These are phyloP conservation scores for Periophthalmus magnuspinnatus DNA, from an alignment of 2,797 vertebrate species.

Conservation along the genomic window DNA sequence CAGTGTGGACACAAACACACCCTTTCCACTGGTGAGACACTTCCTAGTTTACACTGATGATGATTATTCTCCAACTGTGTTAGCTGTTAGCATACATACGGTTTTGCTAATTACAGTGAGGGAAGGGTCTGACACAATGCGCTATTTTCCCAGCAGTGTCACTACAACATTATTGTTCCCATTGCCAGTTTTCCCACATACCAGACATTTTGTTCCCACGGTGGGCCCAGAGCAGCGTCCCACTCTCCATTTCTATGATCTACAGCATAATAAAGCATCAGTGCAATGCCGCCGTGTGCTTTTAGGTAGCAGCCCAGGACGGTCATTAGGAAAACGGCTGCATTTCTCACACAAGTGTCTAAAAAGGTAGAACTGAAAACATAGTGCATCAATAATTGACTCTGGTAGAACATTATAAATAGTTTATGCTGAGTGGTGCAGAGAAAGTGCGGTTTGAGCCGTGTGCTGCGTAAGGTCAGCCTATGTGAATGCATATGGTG, in stretches of 20 bases:
- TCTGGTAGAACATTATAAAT: slow-evolving; percentile 75
- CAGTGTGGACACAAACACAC: background rate
- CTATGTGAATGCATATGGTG: slow-evolving; percentile 23
- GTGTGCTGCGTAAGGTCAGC: slow-evolving; percentile 63
- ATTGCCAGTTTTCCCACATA: slow-evolving; percentile 32
- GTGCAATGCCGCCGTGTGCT: slow-evolving; percentile 26
- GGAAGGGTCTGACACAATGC: slow-evolving; percentile 31
- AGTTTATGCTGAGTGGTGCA: slow-evolving; percentile 70
- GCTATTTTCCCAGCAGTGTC: slow-evolving; percentile 29
- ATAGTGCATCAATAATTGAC: slow-evolving; percentile 76
- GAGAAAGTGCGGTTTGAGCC: slow-evolving; percentile 68
- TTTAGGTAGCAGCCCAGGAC: slow-evolving; percentile 38
- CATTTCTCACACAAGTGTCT: slow-evolving; percentile 52
- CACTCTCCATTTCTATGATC: slow-evolving; percentile 45
- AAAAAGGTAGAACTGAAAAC: slow-evolving; percentile 66
- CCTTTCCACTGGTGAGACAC: background rate
- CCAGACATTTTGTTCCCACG: slow-evolving; percentile 13
- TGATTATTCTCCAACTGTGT: background rate
- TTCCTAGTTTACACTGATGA: background rate
- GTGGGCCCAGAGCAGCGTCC: slow-evolving; percentile 6
- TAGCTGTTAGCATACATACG: slow-evolving; percentile 6
- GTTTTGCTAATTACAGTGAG: slow-evolving; percentile 13
- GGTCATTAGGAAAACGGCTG: slow-evolving; percentile 49
- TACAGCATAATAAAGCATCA: slow-evolving; percentile 18
- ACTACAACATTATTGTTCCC: slow-evolving; percentile 31